Conservation (phyloP, 2,113 vertebrate species). For the Rynchops niger region DNA sequence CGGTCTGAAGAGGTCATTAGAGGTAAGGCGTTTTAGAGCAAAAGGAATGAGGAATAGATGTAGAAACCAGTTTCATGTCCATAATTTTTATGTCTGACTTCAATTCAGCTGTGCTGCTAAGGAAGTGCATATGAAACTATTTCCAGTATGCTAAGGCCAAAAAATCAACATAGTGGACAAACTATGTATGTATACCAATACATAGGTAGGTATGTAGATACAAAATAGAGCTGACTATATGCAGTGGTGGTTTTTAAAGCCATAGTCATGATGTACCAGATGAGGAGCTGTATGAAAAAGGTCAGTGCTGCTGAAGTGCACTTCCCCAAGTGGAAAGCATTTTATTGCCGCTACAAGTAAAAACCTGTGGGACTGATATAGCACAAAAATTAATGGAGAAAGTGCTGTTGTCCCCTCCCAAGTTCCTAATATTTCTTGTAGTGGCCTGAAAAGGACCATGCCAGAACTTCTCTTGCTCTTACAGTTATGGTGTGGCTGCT, state of each 20-base stretch:
- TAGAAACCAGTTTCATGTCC: not conserved
- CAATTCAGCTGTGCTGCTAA: not conserved
- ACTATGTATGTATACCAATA: not conserved
- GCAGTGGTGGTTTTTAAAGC: not conserved
- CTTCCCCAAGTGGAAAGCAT: not conserved
- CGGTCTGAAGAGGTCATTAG: not conserved
- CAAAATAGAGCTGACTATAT: not conserved
- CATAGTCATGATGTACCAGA: not conserved
- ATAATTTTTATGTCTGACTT: not conserved
- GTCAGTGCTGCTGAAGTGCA: not conserved
- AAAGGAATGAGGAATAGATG: not conserved
- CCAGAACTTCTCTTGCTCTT: not conserved
- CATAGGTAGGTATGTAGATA: not conserved
- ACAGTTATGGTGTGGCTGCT: not conserved
- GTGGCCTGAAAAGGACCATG: not conserved
- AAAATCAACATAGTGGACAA: not conserved
- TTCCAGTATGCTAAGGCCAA: not conserved
- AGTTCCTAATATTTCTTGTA: not conserved
- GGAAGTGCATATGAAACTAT: not conserved
- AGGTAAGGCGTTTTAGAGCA: not conserved
- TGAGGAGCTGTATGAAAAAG: not conserved
- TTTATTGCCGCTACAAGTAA: not conserved
- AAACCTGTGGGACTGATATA: not conserved
- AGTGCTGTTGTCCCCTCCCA: not conserved
- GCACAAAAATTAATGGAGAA: not conserved